Percentiles rank a stretch among this genome's conserved stretches.
phyloP scores from a whole-genome alignment of 2,888 invertebrate genomes.

The Melinopterus prodromus region DNA sequence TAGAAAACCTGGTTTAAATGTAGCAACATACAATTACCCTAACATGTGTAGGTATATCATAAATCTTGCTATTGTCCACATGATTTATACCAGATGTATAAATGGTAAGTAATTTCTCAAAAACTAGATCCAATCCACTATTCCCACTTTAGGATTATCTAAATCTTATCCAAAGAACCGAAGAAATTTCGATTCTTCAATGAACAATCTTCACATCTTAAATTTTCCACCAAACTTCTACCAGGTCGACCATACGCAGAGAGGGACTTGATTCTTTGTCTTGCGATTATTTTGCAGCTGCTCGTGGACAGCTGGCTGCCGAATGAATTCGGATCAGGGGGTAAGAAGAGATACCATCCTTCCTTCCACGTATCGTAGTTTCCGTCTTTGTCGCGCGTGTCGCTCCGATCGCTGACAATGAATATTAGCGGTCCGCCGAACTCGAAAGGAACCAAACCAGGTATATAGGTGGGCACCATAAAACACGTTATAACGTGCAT shows the following conservation, averaged over 20 bases:
- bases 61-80: no score
- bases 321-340: constrained; percentile 20
- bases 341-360: constrained; percentile 21
- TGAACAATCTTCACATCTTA: neutral
- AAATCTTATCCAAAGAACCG: no score
- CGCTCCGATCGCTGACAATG: constrained; percentile 15
- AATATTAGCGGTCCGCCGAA: neutral
- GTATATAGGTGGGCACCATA: constrained; percentile 10
- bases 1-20: no score
- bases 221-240: neutral
- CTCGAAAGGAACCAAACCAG: constrained; percentile 11
- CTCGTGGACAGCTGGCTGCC: constrained; percentile 32
- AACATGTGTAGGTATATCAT: no score
- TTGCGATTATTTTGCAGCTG: constrained; percentile 35
- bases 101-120: no score
- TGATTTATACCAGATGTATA: no score
- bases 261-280: constrained; percentile 29
- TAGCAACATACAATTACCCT: no score
- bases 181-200: no score
- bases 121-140: no score
- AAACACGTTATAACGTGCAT: constrained; percentile 10
- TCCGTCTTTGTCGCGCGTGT: constrained; percentile 21
- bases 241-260: neutral
- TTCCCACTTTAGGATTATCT: no score
- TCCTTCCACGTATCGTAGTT: constrained; percentile 11